Conservation (phyloP, 2,797 vertebrate species). For the Notoglanidium macrostoma region DNA sequence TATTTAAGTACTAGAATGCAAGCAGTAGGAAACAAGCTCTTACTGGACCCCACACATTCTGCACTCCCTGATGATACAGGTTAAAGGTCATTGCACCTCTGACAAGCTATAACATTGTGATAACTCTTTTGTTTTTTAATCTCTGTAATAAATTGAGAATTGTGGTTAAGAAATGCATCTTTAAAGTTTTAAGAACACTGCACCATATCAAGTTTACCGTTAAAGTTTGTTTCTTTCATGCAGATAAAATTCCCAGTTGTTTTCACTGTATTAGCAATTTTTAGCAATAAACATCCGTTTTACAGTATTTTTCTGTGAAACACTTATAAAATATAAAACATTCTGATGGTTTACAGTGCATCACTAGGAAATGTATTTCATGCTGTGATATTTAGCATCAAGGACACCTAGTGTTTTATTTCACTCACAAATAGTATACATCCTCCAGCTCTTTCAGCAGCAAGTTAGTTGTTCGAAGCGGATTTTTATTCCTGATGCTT, state of each 20-base stretch:
- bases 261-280: no score
- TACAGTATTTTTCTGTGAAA: neutral
- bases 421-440: neutral
- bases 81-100: neutral
- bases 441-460: neutral
- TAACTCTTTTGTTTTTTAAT: neutral
- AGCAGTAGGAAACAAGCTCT: constrained; percentile 11
- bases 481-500: neutral
- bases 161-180: neutral
- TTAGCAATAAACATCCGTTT: neutral
- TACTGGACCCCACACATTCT: constrained; percentile 13
- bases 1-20: constrained; percentile 36
- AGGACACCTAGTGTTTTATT: neutral
- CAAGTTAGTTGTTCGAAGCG: neutral
- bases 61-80: constrained; percentile 20
- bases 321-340: neutral
- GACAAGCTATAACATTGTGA: neutral
- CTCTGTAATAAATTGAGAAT: neutral
- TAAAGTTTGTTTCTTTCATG: neutral
- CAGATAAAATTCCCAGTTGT: neutral
- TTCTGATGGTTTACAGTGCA: neutral
- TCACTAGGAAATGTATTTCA: neutral
- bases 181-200: neutral
- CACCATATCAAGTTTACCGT: neutral
- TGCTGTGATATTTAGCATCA: neutral